phyloP scores from a whole-genome alignment of 2,113 vertebrate genomes.

The Tachycineta bicolor region DNA sequence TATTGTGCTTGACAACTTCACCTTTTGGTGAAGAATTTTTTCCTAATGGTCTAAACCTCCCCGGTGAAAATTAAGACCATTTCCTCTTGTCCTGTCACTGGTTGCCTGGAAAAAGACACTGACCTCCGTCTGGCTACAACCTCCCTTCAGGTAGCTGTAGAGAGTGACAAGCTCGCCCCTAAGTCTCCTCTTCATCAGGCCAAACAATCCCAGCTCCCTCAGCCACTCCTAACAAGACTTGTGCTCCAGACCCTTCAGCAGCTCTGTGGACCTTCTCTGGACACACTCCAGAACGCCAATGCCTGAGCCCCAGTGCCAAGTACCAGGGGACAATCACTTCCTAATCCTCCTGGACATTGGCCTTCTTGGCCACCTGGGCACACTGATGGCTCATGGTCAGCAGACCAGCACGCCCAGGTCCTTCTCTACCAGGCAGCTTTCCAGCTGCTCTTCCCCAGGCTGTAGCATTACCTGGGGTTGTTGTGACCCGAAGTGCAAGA shows the following conservation, averaged over 20 bases:
- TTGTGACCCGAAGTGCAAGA: background rate
- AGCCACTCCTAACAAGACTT: background rate
- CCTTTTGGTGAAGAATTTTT: background rate
- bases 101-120: background rate
- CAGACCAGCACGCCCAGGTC: background rate
- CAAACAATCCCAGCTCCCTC: background rate
- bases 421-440: background rate
- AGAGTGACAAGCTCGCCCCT: background rate
- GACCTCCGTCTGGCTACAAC: accelerated
- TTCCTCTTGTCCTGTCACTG: background rate
- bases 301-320: background rate
- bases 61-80: background rate
- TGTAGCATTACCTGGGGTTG: background rate
- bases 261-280: background rate
- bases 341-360: background rate
- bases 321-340: background rate
- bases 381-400: background rate
- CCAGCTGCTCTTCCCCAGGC: background rate
- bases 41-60: background rate
- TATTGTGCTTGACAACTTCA: background rate
- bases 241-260: background rate
- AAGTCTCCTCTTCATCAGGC: background rate
- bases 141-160: background rate
- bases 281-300: background rate
- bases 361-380: background rate